phyloP scores from a whole-genome alignment of 1,140 invertebrate genomes.

The Holotrichia oblita region DNA sequence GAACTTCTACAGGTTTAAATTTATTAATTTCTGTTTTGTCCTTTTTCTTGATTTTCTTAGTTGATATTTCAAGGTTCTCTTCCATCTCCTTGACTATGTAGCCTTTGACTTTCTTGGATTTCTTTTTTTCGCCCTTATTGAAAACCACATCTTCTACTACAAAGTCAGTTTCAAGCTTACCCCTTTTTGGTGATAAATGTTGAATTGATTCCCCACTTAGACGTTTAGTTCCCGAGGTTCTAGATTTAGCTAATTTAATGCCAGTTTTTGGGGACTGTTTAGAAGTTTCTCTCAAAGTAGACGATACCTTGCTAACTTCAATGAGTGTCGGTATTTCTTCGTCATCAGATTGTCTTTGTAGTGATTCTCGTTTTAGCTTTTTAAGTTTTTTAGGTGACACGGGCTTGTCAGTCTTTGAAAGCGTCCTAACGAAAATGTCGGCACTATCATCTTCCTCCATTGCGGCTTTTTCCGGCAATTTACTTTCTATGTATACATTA shows the following conservation, averaged over 20 bases:
- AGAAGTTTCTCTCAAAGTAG: background rate
- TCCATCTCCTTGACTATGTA: background rate
- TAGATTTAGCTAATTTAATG: background rate
- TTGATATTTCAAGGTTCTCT: background rate
- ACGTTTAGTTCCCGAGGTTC: background rate
- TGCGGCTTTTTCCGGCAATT: background rate
- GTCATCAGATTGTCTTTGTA: background rate
- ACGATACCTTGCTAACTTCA: background rate
- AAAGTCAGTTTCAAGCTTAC: background rate
- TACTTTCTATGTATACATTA: background rate
- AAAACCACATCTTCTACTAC: background rate
- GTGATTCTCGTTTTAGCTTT: background rate
- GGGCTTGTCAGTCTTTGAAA: background rate
- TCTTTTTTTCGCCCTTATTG: background rate
- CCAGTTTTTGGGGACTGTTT: background rate
- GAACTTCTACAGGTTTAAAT: background rate
- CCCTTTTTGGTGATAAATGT: constrained; percentile 5
- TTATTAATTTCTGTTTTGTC: background rate
- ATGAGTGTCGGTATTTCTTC: background rate
- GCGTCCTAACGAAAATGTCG: background rate
- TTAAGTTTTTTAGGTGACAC: background rate
- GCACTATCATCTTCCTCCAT: background rate
- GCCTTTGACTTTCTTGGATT: constrained; percentile 8
- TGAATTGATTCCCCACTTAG: background rate
- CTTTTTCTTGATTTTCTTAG: background rate